Percentiles rank a stretch among this genome's conserved stretches.
phyloP scores from a whole-genome alignment of 1,140 invertebrate genomes.

The Euura lappo region DNA sequence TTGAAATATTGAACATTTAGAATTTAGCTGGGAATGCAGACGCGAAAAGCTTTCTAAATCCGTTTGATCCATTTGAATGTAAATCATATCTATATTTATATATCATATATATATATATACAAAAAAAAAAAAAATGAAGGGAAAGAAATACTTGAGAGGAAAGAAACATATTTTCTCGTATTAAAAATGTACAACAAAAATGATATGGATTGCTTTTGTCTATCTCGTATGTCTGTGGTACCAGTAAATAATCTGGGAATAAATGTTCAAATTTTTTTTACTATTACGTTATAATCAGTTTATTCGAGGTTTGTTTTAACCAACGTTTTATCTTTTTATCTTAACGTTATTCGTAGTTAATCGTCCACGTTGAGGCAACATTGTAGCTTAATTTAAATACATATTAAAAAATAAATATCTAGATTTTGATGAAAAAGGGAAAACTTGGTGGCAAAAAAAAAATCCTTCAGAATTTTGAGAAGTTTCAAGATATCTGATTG shows the following conservation, averaged over 20 bases:
- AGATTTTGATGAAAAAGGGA: too few relatives aligned
- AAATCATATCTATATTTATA: slow-evolving; percentile 8
- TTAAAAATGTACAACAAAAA: background rate
- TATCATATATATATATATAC: too few relatives aligned
- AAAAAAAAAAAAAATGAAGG: background rate
- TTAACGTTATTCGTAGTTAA: too few relatives aligned
- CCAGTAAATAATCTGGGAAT: slow-evolving; percentile 2
- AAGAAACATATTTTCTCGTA: background rate
- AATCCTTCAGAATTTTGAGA: too few relatives aligned
- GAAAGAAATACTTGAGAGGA: background rate
- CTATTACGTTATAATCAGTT: too few relatives aligned
- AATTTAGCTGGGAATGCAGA: background rate
- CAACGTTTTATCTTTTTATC: too few relatives aligned
- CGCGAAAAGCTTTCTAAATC: background rate
- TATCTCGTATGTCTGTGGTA: slow-evolving; percentile 5
- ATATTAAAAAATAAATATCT: too few relatives aligned
- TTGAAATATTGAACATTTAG: background rate
- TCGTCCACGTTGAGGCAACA: too few relatives aligned
- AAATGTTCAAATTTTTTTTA: background rate
- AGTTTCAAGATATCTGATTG: too few relatives aligned
- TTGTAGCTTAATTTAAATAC: too few relatives aligned
- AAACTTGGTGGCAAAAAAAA: too few relatives aligned
- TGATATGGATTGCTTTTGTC: background rate
- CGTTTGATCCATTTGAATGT: background rate
- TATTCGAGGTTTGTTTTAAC: too few relatives aligned